Evolutionary conservation across 2,797 vertebrate species (phyloP).

Genomic region (Nyctalus aviator): DNA sequence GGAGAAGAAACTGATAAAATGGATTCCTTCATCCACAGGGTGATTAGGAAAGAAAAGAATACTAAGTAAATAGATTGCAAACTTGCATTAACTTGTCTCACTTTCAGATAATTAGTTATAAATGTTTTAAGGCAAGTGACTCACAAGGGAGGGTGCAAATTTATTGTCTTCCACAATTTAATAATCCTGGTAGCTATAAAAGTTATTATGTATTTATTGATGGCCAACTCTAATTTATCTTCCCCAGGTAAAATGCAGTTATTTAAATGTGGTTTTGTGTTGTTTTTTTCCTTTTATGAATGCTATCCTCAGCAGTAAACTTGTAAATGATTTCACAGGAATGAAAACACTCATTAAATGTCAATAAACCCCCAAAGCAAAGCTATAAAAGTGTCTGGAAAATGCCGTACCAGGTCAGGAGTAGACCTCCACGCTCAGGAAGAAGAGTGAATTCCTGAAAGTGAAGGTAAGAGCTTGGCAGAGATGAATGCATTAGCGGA

Average conservation of each 20-base stretch:
- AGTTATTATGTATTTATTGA: conserved; percentile 84
- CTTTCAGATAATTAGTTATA: conserved; percentile 83
- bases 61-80: conserved; percentile 69
- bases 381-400: conserved; percentile 54
- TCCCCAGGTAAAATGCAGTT: conserved; percentile 75
- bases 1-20: conserved; percentile 37
- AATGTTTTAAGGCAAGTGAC: conserved; percentile 81
- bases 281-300: conserved; percentile 27
- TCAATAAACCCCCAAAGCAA: conserved; percentile 54
- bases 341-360: conserved; percentile 58
- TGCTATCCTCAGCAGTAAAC: conserved; percentile 47
- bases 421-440: background rate
- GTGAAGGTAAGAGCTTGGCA: background rate
- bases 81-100: conserved; percentile 75
- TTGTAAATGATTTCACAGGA: conserved; percentile 66
- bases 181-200: conserved; percentile 80
- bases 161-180: conserved; percentile 83
- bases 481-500: background rate
- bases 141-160: conserved; percentile 82
- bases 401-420: background rate
- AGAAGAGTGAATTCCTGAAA: background rate
- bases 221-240: conserved; percentile 80
- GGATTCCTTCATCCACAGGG: conserved; percentile 46
- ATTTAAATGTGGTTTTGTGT: conserved; percentile 56
- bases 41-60: conserved; percentile 69